These are phyloP conservation scores for Zygogramma bicolorata DNA, from an alignment of 2,888 invertebrate genomes.

Conservation along the genomic window DNA sequence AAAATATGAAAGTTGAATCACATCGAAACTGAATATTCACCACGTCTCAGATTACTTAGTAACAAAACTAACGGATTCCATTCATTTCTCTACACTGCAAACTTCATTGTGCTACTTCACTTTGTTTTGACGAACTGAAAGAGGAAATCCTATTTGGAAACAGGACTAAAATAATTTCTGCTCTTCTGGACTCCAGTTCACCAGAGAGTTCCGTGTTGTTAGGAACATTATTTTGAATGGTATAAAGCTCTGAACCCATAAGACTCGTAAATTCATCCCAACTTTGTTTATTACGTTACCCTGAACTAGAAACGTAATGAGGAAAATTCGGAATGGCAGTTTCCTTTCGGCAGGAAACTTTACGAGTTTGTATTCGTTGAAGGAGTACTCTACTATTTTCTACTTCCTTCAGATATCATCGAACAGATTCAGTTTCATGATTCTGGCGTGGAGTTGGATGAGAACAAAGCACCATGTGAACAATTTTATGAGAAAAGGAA, in stretches of 20 bases:
- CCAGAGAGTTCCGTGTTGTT: background rate
- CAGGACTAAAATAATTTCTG: background rate
- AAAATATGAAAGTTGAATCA: too few species aligned
- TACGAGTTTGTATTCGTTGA: background rate
- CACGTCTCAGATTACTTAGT: too few species aligned
- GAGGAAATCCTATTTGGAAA: background rate
- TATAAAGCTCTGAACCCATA: slow-evolving; percentile 6
- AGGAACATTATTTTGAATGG: background rate
- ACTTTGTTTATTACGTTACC: slow-evolving; percentile 10
- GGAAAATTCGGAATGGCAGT: background rate
- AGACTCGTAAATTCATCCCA: background rate
- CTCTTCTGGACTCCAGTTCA: background rate
- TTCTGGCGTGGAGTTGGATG: too few species aligned
- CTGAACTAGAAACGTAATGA: slow-evolving; percentile 6
- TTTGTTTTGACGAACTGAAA: background rate
- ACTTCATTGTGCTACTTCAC: background rate
- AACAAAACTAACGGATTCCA: background rate
- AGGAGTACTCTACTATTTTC: background rate
- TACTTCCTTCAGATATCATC: background rate
- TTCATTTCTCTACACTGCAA: background rate
- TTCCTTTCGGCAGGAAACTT: background rate
- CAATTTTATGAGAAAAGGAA: too few species aligned
- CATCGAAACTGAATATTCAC: too few species aligned
- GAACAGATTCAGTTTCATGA: too few species aligned
- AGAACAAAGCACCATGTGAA: too few species aligned